A percentile compares a stretch with the other conserved stretches of the same genome.
phyloP scores from a whole-genome alignment of 2,797 vertebrate species.

The Setipinna tenuifilis region DNA sequence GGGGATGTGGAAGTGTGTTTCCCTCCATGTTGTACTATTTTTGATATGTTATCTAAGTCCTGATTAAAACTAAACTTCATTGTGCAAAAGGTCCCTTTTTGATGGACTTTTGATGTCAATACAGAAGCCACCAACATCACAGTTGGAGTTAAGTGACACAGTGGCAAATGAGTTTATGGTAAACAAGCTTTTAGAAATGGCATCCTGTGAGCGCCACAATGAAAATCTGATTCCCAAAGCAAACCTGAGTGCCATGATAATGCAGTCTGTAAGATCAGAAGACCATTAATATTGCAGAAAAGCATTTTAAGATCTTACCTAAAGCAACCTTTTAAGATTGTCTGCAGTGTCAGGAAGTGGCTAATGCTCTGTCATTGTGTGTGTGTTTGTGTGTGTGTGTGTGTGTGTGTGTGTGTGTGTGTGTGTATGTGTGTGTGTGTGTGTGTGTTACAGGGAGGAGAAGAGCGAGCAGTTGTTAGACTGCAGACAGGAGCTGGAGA shows the following conservation, averaged over 20 bases:
- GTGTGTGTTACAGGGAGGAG: constrained; percentile 83
- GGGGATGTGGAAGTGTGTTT: background rate
- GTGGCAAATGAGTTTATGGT: background rate
- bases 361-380: constrained; percentile 23
- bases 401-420: constrained; percentile 20
- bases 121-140: background rate
- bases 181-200: background rate
- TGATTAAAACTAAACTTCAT: background rate
- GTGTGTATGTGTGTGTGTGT: constrained; percentile 40
- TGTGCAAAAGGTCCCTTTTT: background rate
- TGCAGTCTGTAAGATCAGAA: background rate
- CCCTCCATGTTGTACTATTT: background rate
- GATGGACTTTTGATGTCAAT: background rate
- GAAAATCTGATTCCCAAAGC: background rate
- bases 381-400: too few relatives aligned
- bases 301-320: background rate
- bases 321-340: background rate
- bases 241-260: background rate
- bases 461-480: constrained; percentile 97
- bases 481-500: constrained; percentile 93
- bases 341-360: background rate
- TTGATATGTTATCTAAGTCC: background rate
- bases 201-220: background rate
- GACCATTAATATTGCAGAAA: background rate
- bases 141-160: background rate